Conservation (phyloP, 2,888 invertebrate species). For the Euphydryas editha region DNA sequence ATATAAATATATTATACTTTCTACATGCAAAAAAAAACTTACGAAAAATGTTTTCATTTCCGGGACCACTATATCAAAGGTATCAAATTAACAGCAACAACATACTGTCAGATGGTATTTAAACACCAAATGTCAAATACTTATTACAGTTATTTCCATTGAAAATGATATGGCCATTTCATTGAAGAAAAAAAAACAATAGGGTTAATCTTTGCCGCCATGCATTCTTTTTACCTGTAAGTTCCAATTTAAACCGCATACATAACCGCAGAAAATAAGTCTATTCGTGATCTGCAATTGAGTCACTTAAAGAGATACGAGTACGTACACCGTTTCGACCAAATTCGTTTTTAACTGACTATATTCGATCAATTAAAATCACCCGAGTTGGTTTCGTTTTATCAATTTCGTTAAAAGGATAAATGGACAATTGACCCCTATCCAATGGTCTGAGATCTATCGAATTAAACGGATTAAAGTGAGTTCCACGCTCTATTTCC, state of each 20-base stretch:
- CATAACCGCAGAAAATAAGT: constrained; percentile 14
- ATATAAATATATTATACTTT: too few relatives aligned
- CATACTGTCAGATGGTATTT: too few relatives aligned
- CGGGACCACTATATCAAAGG: too few relatives aligned
- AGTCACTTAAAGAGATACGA: constrained; percentile 24
- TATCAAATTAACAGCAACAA: too few relatives aligned
- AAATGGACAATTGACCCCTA: constrained; percentile 84
- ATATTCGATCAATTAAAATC: constrained; percentile 79
- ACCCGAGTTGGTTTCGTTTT: constrained; percentile 79
- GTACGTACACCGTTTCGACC: constrained; percentile 40
- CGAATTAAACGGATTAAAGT: constrained; percentile 75
- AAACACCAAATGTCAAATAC: too few relatives aligned
- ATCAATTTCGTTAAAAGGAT: constrained; percentile 83
- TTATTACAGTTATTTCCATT: too few relatives aligned
- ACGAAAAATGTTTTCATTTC: too few relatives aligned
- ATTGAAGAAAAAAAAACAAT: too few relatives aligned
- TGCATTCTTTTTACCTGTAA: not conserved
- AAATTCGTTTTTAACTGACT: constrained; percentile 74
- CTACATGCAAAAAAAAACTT: too few relatives aligned
- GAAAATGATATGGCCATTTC: too few relatives aligned
- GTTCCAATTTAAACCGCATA: not conserved
- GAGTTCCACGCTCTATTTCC: constrained; percentile 64
- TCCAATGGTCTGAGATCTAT: constrained; percentile 73
- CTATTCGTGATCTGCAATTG: constrained; percentile 18
- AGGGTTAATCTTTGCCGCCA: not conserved